These are phyloP conservation scores for Coptodon rendalli DNA, from an alignment of 2,113 vertebrate species.

Conservation along the genomic window DNA sequence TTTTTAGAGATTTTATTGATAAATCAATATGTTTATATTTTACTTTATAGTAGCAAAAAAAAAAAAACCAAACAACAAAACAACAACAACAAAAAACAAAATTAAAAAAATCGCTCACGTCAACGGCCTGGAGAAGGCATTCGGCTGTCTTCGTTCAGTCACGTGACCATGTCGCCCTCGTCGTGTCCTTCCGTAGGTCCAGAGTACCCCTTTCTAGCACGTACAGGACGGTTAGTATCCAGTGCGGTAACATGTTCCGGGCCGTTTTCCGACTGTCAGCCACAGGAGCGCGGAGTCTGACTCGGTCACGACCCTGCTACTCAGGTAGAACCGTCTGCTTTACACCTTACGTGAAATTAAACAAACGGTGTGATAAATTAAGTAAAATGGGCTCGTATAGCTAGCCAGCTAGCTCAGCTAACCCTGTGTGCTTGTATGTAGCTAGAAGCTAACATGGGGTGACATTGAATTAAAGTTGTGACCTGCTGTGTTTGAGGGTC, in stretches of 20 bases:
- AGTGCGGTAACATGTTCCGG: slow-evolving; percentile 68
- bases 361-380: neutral
- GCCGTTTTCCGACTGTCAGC: slow-evolving; percentile 51
- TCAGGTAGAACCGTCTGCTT: slow-evolving; percentile 45
- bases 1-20: neutral
- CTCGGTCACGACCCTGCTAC: slow-evolving; percentile 38
- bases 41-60: neutral
- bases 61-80: neutral
- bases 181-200: neutral
- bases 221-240: neutral
- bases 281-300: slow-evolving; percentile 51
- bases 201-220: neutral
- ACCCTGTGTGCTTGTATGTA: neutral
- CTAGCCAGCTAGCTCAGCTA: slow-evolving; percentile 14
- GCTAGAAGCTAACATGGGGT: slow-evolving; percentile 7
- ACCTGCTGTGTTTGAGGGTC: neutral
- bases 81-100: neutral
- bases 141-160: slow-evolving; percentile 25
- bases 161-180: neutral
- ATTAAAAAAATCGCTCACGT: neutral
- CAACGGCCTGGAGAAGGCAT: neutral
- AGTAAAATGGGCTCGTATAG: neutral
- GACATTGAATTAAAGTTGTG: slow-evolving; percentile 36
- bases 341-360: neutral
- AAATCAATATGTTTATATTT: neutral